These are phyloP conservation scores for Coregonus ussuriensis DNA, from an alignment of 2,797 vertebrate species.

Conservation along the genomic window DNA sequence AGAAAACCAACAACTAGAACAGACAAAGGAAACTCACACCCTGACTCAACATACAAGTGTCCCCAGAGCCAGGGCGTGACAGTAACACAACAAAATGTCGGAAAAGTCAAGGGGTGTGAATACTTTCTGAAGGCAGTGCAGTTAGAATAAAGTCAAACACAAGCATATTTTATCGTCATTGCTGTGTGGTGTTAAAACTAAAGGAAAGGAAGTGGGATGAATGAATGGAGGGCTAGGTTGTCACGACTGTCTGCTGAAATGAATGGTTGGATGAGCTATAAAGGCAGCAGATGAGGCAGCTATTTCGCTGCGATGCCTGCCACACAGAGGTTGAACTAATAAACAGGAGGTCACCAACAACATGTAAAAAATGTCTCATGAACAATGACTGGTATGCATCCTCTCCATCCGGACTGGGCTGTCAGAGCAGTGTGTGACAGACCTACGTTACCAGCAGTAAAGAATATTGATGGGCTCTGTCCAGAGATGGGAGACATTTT, in stretches of 20 bases:
- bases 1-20: too few relatives aligned
- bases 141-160: conserved; percentile 5
- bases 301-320: too few relatives aligned
- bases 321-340: conserved; percentile 42
- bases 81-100: too few relatives aligned
- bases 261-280: conserved; percentile 22
- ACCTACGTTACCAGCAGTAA: conserved; percentile 46
- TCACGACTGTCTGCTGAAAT: conserved; percentile 55
- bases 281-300: conserved; percentile 28
- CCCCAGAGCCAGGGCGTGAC: too few relatives aligned
- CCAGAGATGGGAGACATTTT: conserved; percentile 34
- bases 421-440: conserved; percentile 46
- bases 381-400: conserved; percentile 64
- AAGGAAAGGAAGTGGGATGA: conserved; percentile 31
- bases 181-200: conserved; percentile 18
- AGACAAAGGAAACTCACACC: too few relatives aligned
- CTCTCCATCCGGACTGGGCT: conserved; percentile 64
- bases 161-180: conserved; percentile 12
- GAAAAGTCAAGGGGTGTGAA: too few relatives aligned
- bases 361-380: conserved; percentile 67
- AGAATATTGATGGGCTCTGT: conserved; percentile 60
- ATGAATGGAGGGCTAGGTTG: conserved; percentile 2
- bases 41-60: too few relatives aligned
- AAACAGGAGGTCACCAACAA: conserved; percentile 66
- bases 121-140: not conserved